A percentile compares a stretch with the other conserved stretches of the same genome.
These are phyloP conservation scores for Agriopis marginaria DNA, from an alignment of 2,888 invertebrate species.

Conservation along the genomic window DNA sequence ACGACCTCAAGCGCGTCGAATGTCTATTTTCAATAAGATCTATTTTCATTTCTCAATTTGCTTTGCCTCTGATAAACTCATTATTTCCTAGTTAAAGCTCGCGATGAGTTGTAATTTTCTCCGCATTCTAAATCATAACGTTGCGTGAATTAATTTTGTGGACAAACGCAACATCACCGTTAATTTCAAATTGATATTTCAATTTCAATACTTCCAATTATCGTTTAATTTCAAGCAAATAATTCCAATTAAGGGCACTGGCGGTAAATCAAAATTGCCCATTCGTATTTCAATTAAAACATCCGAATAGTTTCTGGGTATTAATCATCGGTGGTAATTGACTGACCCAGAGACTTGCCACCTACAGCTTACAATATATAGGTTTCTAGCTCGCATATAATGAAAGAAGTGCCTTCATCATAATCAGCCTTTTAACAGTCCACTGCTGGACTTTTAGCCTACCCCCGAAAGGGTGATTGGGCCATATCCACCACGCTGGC, in stretches of 20 bases:
- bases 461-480: too few relatives aligned
- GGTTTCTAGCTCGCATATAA: conserved; percentile 4
- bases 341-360: conserved; percentile 49
- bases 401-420: not conserved
- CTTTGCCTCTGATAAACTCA: not conserved
- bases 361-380: conserved; percentile 9
- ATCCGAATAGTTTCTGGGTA: conserved; percentile 63
- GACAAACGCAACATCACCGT: conserved; percentile 33
- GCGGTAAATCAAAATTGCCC: conserved; percentile 64
- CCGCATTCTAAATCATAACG: conserved; percentile 13
- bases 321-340: conserved; percentile 67
- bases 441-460: too few relatives aligned
- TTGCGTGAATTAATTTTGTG: conserved; percentile 24
- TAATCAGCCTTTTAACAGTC: too few relatives aligned
- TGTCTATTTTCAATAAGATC: too few relatives aligned
- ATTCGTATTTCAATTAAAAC: conserved; percentile 66
- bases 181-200: conserved; percentile 34
- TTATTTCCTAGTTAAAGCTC: conserved; percentile 13
- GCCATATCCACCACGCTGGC: too few relatives aligned
- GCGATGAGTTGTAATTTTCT: conserved; percentile 32
- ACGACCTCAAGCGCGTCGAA: not conserved
- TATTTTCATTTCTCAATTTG: not conserved
- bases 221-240: conserved; percentile 51
- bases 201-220: conserved; percentile 49
- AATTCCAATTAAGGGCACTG: conserved; percentile 61